These are phyloP conservation scores for Oxystoma pomonae DNA, from an alignment of 2,888 invertebrate species.

Conservation along the genomic window DNA sequence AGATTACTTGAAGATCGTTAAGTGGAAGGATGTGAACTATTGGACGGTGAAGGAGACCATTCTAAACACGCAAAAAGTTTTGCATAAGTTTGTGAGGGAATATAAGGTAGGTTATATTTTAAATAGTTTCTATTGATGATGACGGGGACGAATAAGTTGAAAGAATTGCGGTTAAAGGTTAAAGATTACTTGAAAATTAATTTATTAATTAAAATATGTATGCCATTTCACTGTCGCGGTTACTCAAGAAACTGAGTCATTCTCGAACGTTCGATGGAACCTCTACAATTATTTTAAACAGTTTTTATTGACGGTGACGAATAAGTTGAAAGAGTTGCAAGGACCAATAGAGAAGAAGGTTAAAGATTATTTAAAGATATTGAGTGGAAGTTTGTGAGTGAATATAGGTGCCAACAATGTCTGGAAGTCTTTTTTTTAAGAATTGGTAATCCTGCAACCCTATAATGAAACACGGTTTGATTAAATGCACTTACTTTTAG, in stretches of 20 bases:
- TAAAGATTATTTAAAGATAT: constrained; percentile 92
- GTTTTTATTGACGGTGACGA: constrained; percentile 62
- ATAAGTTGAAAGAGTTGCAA: constrained; percentile 63
- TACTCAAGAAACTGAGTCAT: constrained; percentile 46
- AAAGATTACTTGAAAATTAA: constrained; percentile 88
- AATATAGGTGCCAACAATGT: too few relatives aligned
- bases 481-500: too few relatives aligned
- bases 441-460: too few relatives aligned
- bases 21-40: constrained; percentile 93
- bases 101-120: constrained; percentile 78
- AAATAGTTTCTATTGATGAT: constrained; percentile 61
- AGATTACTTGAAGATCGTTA: constrained; percentile 91
- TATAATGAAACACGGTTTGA: too few relatives aligned
- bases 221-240: too few relatives aligned
- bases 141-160: constrained; percentile 62
- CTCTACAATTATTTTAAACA: constrained; percentile 79
- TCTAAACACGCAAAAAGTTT: constrained; percentile 79
- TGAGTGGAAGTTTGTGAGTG: too few relatives aligned
- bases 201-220: neutral
- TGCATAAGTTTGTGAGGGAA: constrained; percentile 83
- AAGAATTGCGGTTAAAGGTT: constrained; percentile 73
- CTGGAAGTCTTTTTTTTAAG: too few relatives aligned
- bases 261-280: constrained; percentile 74
- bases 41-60: constrained; percentile 89
- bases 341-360: constrained; percentile 88